Evolutionary conservation across 2,113 vertebrate species (phyloP).

Genomic region (Apteryx owenii): DNA sequence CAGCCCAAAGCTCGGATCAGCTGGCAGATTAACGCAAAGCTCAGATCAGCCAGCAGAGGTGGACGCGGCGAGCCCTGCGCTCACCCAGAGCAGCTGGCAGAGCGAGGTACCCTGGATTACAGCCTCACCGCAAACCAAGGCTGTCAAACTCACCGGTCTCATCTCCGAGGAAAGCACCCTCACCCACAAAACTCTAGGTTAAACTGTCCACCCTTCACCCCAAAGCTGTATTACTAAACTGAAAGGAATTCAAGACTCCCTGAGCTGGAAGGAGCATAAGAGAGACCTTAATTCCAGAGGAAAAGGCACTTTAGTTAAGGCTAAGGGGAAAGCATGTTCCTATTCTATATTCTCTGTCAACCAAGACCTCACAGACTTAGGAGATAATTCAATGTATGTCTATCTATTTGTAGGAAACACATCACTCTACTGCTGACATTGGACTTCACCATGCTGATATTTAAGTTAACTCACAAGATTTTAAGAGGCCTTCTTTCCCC

Average conservation of each 20-base stretch:
- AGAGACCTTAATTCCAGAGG: not conserved
- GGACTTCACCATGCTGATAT: not conserved
- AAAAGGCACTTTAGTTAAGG: not conserved
- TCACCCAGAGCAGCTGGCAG: too few relatives aligned
- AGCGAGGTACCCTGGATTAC: too few relatives aligned
- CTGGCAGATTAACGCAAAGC: too few relatives aligned
- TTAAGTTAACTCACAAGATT: not conserved
- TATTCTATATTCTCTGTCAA: not conserved
- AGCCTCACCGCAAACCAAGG: too few relatives aligned
- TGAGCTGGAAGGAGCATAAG: not conserved
- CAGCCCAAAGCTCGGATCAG: too few relatives aligned
- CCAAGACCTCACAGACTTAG: not conserved
- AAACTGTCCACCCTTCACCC: too few relatives aligned
- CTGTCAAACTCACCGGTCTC: too few relatives aligned
- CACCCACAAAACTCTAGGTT: too few relatives aligned
- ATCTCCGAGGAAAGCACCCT: too few relatives aligned
- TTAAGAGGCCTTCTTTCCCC: not conserved
- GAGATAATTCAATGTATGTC: not conserved
- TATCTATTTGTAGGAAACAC: not conserved
- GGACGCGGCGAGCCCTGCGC: too few relatives aligned
- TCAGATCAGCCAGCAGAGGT: too few relatives aligned
- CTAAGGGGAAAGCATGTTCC: not conserved
- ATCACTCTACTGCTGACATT: not conserved
- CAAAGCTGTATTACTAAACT: not conserved
- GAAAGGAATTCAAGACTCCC: not conserved